Evolutionary conservation across 2,797 vertebrate genomes (phyloP), one percentile per base, ranked within the genome.

Genomic region (Clarias platycephalus): DNA sequence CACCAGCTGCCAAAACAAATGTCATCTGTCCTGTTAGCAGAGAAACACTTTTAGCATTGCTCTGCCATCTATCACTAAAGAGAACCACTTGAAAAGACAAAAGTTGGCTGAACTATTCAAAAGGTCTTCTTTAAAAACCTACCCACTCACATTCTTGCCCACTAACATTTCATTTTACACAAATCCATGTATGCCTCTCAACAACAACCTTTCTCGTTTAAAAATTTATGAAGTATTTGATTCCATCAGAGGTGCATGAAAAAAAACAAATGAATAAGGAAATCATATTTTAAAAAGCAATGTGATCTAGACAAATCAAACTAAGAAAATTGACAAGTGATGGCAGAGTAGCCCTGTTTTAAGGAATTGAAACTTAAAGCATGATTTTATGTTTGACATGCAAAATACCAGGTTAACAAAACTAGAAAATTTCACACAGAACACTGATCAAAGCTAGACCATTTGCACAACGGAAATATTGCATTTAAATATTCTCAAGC

Each of bases 401-500:
- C 96, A 95, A 93, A 90, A 96, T 94, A 95, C 94, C 94, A 94
- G 89, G 91, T 96, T 95, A 95, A 95, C 94, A 96, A 96, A 97
- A 95, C 92, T 92, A 95, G 16, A 84, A 66, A 95, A 95, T 91
- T 92, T 94, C 95, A 95, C 94, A 95, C 95, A 86, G 94, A 96
- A 96, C 96, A 96, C 87, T 95, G 95, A 95, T 94, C 94, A 92
- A 94, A 95, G 92, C 93, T 94, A 95, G 94, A 93, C 91, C 89
- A 83, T 94, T 91, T 91, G 93, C 94, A 95, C 91, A 95, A 96
- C 93, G 92, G 94, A 92, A 95, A 96, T 97, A 98, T 97, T 98
- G 97, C 97, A 98, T 97, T 95, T 96, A 90, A 87, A 94, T 94
- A 93, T 93, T 92, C 94, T 95, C 93, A 93, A 95, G 94, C 95